Conservation (phyloP, 35 echinoderm and acorn worm species). For the Diadema setosum region DNA sequence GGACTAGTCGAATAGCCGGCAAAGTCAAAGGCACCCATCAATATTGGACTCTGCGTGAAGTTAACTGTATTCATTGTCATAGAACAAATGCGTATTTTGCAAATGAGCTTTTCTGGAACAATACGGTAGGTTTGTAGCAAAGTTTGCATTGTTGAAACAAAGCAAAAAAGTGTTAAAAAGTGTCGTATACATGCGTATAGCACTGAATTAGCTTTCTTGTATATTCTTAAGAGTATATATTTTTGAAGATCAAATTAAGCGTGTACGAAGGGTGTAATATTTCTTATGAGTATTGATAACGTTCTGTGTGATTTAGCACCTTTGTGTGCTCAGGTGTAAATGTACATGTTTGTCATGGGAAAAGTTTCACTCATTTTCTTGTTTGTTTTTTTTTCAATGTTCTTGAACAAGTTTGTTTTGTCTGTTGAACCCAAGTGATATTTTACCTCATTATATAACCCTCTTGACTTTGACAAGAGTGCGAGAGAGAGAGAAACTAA, state of each 20-base stretch:
- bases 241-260: neutral
- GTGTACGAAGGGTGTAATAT: neutral
- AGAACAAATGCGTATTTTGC: too few relatives aligned
- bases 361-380: too few relatives aligned
- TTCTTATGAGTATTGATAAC: neutral
- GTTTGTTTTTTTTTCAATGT: neutral
- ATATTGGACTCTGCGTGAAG: too few relatives aligned
- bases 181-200: too few relatives aligned
- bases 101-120: too few relatives aligned
- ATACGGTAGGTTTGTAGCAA: too few relatives aligned
- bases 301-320: neutral
- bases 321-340: neutral
- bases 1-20: too few relatives aligned
- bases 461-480: neutral
- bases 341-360: neutral
- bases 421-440: neutral
- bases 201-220: too few relatives aligned
- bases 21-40: too few relatives aligned
- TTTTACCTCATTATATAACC: neutral
- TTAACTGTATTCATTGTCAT: too few relatives aligned
- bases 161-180: too few relatives aligned
- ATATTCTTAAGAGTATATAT: constrained; percentile 19
- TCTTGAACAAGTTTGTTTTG: neutral
- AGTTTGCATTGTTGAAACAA: too few relatives aligned
- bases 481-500: neutral